Evolutionary conservation across 2,113 vertebrate species (phyloP), one percentile per base, ranked within the genome.

Genomic region (Raja brachyura): DNA sequence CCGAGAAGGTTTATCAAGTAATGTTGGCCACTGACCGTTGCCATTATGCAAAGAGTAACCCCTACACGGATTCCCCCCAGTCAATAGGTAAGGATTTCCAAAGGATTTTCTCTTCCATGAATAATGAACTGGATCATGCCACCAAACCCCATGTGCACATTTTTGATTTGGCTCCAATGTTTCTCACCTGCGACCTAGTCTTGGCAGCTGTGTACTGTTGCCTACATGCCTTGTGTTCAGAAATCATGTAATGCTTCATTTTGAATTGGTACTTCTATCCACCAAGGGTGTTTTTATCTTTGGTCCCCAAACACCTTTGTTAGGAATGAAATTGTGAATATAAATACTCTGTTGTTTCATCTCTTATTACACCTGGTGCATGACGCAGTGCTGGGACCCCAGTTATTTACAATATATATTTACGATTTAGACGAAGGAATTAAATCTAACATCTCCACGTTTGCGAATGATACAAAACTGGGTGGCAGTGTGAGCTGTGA

Each of bases 11-110:
- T 81, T 99, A 98, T 94, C 98, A 99, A 96, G 98, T 99, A 94
- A 99, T 99, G 99, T 95, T 99, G 95, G 96, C 97, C 94, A 99
- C 99, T 94, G 98, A 99, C 95, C 97, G 99, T 86, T 96, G 96
- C 75, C 97, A 99, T 93, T 99, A 98, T 96, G 98, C 98, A 94
- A 98, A 98, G 95, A 98, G 97, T 96, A 99, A 99, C 94, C 98
- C 99, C 22, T 99, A 99, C 93, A 99, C 99, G 98, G 99, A 99
- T 96, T 99, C 99, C 83, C 99, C 99, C 8, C 99, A 99, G 95
- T 98, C 99, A 95, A 99, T 99, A 98, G 99, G 99, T 99, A 97
- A 94, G 97, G 93, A 16, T 93, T 6, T 68, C 59, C 22, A 94
- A 93, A 93, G 94, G 48, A 33, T 2, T 28, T 93, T n/a, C 66